Percentiles rank a stretch among this genome's conserved stretches.
Conservation (phyloP, 2,797 vertebrate species). For the Semotilus atromaculatus region DNA sequence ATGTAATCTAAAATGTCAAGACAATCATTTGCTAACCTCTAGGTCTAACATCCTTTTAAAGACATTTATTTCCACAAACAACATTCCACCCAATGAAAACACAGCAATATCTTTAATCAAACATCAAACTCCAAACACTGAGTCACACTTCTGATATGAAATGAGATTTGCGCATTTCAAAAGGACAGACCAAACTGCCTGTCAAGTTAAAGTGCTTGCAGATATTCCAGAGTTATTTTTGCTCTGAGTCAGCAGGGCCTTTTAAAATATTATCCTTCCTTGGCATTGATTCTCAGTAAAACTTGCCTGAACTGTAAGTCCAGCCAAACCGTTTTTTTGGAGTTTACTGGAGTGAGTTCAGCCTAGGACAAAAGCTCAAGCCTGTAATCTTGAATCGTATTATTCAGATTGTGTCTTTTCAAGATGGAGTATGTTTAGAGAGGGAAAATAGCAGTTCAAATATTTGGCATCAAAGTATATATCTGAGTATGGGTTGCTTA, state of each 20-base stretch:
- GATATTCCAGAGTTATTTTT: conserved; percentile 43
- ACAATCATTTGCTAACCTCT: conserved; percentile 16
- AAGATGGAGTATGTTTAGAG: background rate
- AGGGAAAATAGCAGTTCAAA: background rate
- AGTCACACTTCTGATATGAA: conserved; percentile 31
- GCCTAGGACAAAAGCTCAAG: background rate
- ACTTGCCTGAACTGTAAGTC: background rate
- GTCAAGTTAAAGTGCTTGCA: conserved; percentile 4
- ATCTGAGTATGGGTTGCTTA: background rate
- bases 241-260: conserved; percentile 16
- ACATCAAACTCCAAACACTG: conserved; percentile 23
- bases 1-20: background rate
- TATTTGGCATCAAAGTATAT: background rate
- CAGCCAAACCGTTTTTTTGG: background rate
- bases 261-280: conserved; percentile 25
- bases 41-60: background rate
- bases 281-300: conserved; percentile 23
- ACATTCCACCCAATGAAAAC: background rate
- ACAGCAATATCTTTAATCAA: conserved; percentile 32
- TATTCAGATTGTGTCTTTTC: conserved; percentile 6
- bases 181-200: background rate
- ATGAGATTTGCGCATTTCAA: conserved; percentile 17
- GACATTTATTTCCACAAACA: background rate
- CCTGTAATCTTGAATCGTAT: background rate
- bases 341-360: conserved; percentile 20